Base-by-base conservation (phyloP, 2,888 invertebrate species). In the Mallateleia sp. region DNA sequence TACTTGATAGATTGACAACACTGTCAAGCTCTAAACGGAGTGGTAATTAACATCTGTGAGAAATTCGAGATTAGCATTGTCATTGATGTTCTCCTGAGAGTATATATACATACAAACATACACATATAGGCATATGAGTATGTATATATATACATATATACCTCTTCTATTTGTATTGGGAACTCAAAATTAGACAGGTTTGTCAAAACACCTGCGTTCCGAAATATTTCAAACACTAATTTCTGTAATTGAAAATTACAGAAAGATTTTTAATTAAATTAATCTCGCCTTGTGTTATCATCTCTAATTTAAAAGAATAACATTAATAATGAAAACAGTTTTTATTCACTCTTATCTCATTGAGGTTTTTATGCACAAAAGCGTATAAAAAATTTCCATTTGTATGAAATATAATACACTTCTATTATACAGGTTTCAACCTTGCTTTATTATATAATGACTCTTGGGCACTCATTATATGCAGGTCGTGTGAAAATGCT, bases 11-110 rank as follows among this genome's bases (percentile, higher is more conserved):
- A 81, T 80, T 81, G 80, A 69, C 82, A 74, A 78, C 32, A 78
- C 78, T 79, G 71, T 64, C 85, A 78, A 71, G 64, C 67, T 80
- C 71, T 66, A 54, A 42, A 52, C 45, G 60, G 24, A 79, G 38
- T 60, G 32, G 79, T 84, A 84, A 77, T 84, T 79, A 84, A 79
- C 78, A 84, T 84, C 58, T 72, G 79, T 45, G 72, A 84, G 84
- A 83, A 71, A 28, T 78, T 52, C 66, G 56, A 67, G 67, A 79
- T 84, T 84, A 78, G 69, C 75, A 64, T 67, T 82, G 58, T 82
- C 82, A 82, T 56, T 81, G 47, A 56, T 66, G 69, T 72, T 58
- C 81, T 72, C 72, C 22, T 81, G 81, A 54, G 81, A 72, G 38
- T 81, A 66, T 81, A 45, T 71, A 72, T 34, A 54, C 22, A 60